Evolutionary conservation across 2,888 invertebrate genomes (phyloP), one percentile per base, ranked within the genome.

Genomic region (Linyphia triangularis): DNA sequence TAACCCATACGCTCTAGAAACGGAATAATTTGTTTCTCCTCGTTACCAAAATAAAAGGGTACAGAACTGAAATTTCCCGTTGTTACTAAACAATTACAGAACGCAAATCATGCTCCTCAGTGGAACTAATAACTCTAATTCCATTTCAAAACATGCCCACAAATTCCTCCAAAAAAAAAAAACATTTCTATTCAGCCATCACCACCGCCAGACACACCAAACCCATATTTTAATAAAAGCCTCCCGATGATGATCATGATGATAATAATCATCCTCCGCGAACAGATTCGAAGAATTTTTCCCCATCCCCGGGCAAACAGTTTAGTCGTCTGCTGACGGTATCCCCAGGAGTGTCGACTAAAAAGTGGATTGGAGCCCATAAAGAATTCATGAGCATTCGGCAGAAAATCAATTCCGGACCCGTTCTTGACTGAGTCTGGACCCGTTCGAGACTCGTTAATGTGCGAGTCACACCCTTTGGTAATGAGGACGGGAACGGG

Each of bases 401-500:
- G 63, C 30, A 22, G 40, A 72, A 82, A 82, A 82, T 82, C 82
- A 61, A 82, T 82, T 59, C 10, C 19, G 51, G 37, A 70, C 69
- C 69, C 69, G 69, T 4, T 51, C 3, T n/a, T n/a, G n/a, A 51
- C 5, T n/a, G 82, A 72, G 72, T 72, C 82, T 72, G 24, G 57
- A 33, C 69, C 24, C 28, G 57, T 59, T 59, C 30, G 16, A 24
- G 40, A 61, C 69, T 59, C 72, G 43, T 82, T 82, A 82, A 82
- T 72, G 72, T 72, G 61, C 81, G 70, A 82, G 82, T 82, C 82
- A 82, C 82, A 82, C 82, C 82, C 82, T 22, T 33, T 13, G 13
- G 43, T 82, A 82, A 81, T 57, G 72, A 63, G 61, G 72, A 7
- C 63, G 40, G 30, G 22, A 22, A 37, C 61, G 72, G 63, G 30